Evolutionary conservation across 1,140 invertebrate genomes (phyloP).

Genomic region (Pteromalus puparum): DNA sequence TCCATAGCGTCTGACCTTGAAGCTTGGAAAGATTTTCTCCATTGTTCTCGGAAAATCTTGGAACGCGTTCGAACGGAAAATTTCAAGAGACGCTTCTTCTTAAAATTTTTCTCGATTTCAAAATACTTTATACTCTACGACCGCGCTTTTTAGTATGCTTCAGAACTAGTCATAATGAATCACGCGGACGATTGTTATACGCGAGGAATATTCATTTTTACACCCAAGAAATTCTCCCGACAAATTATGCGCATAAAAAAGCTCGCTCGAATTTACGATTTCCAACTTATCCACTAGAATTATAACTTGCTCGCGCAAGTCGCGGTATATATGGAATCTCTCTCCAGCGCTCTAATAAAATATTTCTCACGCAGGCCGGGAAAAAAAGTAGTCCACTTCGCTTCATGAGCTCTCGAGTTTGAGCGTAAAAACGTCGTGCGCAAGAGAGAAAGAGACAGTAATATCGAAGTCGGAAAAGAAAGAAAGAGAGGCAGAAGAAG

Average conservation of each 20-base stretch:
- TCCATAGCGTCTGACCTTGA: constrained; percentile 25
- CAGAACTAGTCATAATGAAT: background rate
- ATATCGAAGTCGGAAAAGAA: background rate
- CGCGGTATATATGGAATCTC: background rate
- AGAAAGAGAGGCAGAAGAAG: background rate
- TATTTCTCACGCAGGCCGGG: background rate
- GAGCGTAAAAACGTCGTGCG: background rate
- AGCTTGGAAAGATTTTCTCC: background rate
- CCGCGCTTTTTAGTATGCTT: background rate
- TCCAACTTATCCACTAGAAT: constrained; percentile 27
- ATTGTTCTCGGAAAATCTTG: background rate
- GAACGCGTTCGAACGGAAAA: no score
- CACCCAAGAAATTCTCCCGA: background rate
- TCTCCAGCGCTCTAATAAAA: constrained; percentile 11
- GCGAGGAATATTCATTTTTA: background rate
- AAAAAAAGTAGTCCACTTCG: background rate
- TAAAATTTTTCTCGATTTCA: no score
- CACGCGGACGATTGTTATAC: no score
- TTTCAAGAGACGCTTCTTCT: no score
- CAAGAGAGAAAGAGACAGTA: no score
- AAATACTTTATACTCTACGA: no score
- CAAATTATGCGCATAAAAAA: background rate
- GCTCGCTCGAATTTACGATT: background rate
- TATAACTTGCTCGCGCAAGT: background rate
- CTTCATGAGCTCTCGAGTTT: background rate